Evolutionary conservation across 2,797 vertebrate species (phyloP), one percentile per base, ranked within the genome.

Genomic region (Salmo trutta): DNA sequence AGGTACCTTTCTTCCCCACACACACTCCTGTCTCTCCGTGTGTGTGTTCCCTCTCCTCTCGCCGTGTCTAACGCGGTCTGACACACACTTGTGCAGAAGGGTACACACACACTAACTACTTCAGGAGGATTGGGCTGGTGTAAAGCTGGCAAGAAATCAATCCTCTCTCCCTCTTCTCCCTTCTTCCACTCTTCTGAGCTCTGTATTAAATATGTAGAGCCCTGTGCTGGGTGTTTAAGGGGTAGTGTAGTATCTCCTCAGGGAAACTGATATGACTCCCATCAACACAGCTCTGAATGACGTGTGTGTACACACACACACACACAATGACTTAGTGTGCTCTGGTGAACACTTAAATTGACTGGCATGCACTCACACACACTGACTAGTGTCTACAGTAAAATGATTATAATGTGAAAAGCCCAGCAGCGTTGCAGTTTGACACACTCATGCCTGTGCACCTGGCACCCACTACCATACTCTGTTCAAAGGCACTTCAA

Each of bases 181-280:
- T 54, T 51, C 68, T 7, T 24, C 36, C 67, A 41, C 66, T 62
- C 33, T 41, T 8, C 74, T 65, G 82, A 89, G 88, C 88, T 86
- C 90, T 54, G 89, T 91, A 91, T 93, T 92, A 93, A 93, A 93
- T 91, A 92, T 92, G 88, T 84, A 93, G 90, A 73, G 17, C n/a
- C 1, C 3, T 85, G 86, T 88, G 87, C 86, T 93, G 90, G 89
- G 91, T 93, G 91, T 93, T 92, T 93, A 89, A 90, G 89, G 86
- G 87, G 85, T 86, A 59, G 19, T 59, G 54, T 92, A 92, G 92
- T 87, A 89, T 91, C 88, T 92, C 92, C 91, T 91, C 84, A 81
- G 91, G 92, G 92, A 91, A 86, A 87, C 41, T 47, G 87, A 87
- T 88, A 89, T 88, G 90, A 91, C 90, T 91, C 84, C 85, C 91